phyloP scores from a whole-genome alignment of 2,113 vertebrate genomes.

The Nibea albiflora region DNA sequence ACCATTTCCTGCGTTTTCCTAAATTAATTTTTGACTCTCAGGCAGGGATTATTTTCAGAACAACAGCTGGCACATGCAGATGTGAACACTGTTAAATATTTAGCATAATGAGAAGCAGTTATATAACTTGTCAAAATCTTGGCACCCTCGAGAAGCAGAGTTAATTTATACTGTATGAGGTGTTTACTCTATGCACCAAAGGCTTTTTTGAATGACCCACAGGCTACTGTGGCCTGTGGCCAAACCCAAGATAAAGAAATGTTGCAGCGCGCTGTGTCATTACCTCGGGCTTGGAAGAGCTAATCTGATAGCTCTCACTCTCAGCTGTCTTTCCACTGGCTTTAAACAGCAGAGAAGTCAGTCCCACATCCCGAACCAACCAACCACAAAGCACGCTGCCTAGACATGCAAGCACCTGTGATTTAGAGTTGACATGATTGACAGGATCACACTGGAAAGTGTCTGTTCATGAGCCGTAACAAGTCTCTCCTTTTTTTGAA shows the following conservation, averaged over 20 bases:
- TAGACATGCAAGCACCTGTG: not conserved
- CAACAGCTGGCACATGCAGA: conserved; percentile 34
- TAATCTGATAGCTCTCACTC: conserved; percentile 35
- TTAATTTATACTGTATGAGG: conserved; percentile 32
- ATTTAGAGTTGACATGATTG: conserved; percentile 14
- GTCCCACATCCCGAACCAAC: conserved; percentile 19
- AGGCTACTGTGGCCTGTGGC: conserved; percentile 37
- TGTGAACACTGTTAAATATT: conserved; percentile 38
- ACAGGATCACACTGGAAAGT: not conserved
- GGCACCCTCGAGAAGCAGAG: conserved; percentile 12
- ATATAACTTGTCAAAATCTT: conserved; percentile 22
- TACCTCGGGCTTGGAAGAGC: conserved; percentile 42
- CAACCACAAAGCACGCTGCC: not conserved
- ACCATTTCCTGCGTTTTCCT: not conserved
- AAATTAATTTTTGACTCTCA: conserved; percentile 23
- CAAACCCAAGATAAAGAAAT: conserved; percentile 57
- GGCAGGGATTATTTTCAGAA: conserved; percentile 18
- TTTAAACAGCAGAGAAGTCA: conserved; percentile 15
- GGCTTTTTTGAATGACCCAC: conserved; percentile 54
- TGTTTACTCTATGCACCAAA: conserved; percentile 40
- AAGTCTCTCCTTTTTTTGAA: not conserved
- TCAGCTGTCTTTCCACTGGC: conserved; percentile 10
- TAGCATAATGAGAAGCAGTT: conserved; percentile 26
- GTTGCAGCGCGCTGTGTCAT: conserved; percentile 50
- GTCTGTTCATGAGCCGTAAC: not conserved